Conservation (phyloP, 1,140 invertebrate genomes). For the Euwallacea similis region DNA sequence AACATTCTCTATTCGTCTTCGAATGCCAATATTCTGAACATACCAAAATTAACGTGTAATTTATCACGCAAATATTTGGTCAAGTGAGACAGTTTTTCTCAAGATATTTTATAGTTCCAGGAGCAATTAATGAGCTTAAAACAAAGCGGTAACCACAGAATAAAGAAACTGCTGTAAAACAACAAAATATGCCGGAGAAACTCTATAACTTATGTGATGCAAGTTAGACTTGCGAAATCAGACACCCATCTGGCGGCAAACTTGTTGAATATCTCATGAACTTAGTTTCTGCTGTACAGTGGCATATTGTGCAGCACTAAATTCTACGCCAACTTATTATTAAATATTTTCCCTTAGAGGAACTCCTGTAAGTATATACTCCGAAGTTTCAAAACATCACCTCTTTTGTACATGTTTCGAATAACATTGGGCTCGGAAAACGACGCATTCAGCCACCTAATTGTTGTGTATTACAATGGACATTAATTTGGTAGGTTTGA, state of each 20-base stretch:
- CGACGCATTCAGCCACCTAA: neutral
- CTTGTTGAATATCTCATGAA: conserved; percentile 35
- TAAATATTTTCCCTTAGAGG: conserved; percentile 26
- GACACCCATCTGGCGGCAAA: conserved; percentile 25
- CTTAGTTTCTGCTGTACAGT: conserved; percentile 27
- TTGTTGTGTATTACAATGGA: conserved; percentile 1
- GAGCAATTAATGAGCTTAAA: too few relatives aligned
- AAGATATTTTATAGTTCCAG: too few relatives aligned
- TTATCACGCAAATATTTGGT: too few relatives aligned
- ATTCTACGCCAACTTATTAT: conserved; percentile 27
- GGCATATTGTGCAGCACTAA: conserved; percentile 27
- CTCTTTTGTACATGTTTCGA: conserved; percentile 13
- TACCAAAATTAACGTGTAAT: too few relatives aligned
- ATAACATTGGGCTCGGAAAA: conserved; percentile 1
- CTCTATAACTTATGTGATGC: conserved; percentile 9
- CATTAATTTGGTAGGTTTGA: neutral
- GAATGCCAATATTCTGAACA: too few relatives aligned
- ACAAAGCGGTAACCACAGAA: too few relatives aligned
- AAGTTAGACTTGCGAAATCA: conserved; percentile 16
- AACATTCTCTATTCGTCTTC: too few relatives aligned
- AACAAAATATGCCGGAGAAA: conserved; percentile 15
- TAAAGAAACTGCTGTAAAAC: conserved; percentile 6
- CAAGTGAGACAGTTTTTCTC: too few relatives aligned
- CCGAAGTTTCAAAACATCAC: conserved; percentile 10
- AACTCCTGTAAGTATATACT: conserved; percentile 2